These are phyloP conservation scores for Coelinius sp. DNA, from an alignment of 2,888 invertebrate genomes.

Conservation along the genomic window DNA sequence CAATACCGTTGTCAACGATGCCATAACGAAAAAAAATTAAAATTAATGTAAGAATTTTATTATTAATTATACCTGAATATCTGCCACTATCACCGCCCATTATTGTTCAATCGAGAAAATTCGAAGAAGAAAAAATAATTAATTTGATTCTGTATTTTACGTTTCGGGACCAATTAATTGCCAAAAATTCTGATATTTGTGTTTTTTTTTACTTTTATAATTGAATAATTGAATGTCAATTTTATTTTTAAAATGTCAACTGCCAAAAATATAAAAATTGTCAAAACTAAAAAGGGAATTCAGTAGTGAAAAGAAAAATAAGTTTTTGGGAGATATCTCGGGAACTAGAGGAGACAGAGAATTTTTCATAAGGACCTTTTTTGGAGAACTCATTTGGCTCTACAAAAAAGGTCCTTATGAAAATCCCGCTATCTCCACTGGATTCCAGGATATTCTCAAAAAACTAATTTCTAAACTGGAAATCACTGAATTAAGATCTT, in stretches of 20 bases:
- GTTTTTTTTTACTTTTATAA: background rate
- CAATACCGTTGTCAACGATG: constrained; percentile 45
- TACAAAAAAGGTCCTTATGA: too few relatives aligned
- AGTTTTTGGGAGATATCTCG: too few relatives aligned
- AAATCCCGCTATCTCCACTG: too few relatives aligned
- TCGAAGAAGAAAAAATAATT: background rate
- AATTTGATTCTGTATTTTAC: constrained; percentile 7
- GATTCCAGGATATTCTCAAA: too few relatives aligned
- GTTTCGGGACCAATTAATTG: constrained; percentile 22
- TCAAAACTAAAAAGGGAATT: background rate
- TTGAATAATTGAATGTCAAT: constrained; percentile 1
- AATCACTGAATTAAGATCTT: too few relatives aligned
- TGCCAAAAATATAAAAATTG: background rate
- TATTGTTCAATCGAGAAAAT: background rate
- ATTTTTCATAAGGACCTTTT: too few relatives aligned
- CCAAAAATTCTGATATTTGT: background rate
- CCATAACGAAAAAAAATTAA: constrained; percentile 39
- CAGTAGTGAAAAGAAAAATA: too few relatives aligned
- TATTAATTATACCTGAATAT: background rate
- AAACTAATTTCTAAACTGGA: too few relatives aligned
- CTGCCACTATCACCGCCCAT: constrained; percentile 8
- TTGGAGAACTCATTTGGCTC: too few relatives aligned
- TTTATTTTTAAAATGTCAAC: background rate
- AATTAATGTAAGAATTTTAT: constrained; percentile 3
- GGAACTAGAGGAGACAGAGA: too few relatives aligned